A percentile compares a stretch with the other conserved stretches of the same genome.
Evolutionary conservation across 2,797 vertebrate genomes (phyloP).

Genomic region (Chloroceryle inda): DNA sequence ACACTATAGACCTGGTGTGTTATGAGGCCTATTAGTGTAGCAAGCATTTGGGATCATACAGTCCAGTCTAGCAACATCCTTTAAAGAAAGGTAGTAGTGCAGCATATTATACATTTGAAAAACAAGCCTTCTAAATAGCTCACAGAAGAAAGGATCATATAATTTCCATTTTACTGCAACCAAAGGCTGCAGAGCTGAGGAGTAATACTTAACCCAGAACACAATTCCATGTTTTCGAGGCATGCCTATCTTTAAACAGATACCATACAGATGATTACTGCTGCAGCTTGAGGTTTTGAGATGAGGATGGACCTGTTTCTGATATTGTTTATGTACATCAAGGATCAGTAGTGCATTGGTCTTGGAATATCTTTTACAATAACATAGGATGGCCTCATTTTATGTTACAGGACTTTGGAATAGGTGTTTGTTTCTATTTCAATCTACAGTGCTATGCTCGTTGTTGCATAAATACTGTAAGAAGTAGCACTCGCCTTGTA

Average conservation of each 20-base stretch:
- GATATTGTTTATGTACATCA: neutral
- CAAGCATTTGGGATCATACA: neutral
- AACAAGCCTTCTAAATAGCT: neutral
- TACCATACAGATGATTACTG: neutral
- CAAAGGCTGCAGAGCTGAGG: neutral
- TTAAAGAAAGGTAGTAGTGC: neutral
- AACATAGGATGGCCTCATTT: neutral
- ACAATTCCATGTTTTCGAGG: neutral
- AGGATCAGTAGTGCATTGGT: rapidly evolving
- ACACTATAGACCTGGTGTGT: neutral
- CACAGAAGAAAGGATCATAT: neutral
- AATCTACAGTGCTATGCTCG: neutral
- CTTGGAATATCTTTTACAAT: neutral
- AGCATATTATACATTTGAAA: conserved; percentile 3
- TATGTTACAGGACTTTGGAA: neutral
- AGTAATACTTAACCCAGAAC: neutral
- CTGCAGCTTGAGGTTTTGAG: neutral
- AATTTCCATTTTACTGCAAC: neutral
- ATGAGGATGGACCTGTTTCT: neutral
- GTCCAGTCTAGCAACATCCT: conserved; percentile 10
- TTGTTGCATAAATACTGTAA: neutral
- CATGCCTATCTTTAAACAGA: rapidly evolving
- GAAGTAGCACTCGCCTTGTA: neutral
- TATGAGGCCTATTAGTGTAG: conserved; percentile 46
- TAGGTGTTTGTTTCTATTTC: neutral